Conservation (phyloP, 2,888 invertebrate species). For the Callosobruchus maculatus region DNA sequence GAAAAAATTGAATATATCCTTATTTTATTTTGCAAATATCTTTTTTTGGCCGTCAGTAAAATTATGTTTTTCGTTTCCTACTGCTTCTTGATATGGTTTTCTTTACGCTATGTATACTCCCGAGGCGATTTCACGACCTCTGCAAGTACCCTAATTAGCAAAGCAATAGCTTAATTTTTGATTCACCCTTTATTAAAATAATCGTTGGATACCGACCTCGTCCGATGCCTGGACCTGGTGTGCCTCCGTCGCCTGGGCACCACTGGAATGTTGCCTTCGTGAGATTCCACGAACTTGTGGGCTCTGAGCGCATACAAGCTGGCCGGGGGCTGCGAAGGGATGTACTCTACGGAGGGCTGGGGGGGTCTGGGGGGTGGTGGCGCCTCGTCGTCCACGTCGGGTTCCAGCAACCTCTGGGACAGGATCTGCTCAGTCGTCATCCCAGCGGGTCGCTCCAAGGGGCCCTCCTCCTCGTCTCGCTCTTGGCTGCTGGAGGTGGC, state of each 20-base stretch:
- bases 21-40: no score
- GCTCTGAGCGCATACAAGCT: constrained; percentile 45
- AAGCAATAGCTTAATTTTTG: no score
- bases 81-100: no score
- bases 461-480: neutral
- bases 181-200: no score
- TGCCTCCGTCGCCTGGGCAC: constrained; percentile 52
- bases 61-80: no score
- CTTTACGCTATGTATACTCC: no score
- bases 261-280: constrained; percentile 44
- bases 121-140: no score
- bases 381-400: constrained; percentile 39
- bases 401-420: constrained; percentile 25
- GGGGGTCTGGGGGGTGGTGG: constrained; percentile 44
- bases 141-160: no score
- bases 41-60: no score
- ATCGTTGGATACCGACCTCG: neutral
- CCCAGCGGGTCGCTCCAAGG: neutral
- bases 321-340: constrained; percentile 47
- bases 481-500: neutral
- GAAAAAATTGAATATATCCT: no score
- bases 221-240: constrained; percentile 34
- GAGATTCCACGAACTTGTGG: constrained; percentile 38
- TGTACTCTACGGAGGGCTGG: constrained; percentile 43
- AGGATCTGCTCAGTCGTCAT: constrained; percentile 3